These are phyloP conservation scores for Spea multiplicata DNA, from an alignment of 2,113 vertebrate species.

Conservation along the genomic window DNA sequence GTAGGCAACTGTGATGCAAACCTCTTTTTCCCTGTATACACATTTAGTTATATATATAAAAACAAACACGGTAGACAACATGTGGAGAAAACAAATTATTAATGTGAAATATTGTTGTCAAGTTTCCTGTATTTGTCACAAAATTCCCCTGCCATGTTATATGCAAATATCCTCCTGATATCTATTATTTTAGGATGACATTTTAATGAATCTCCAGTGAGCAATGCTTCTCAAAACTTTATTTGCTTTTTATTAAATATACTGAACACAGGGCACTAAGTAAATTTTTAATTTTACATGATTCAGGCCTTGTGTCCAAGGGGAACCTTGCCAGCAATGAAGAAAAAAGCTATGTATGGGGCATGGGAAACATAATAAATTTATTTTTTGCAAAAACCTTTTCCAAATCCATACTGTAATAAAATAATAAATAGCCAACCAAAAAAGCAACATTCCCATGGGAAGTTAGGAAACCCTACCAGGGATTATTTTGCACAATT, in stretches of 20 bases:
- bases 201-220: constrained; percentile 37
- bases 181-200: constrained; percentile 16
- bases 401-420: too few species aligned
- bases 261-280: constrained; percentile 14
- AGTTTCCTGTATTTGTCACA: constrained; percentile 15
- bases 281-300: constrained; percentile 1
- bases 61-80: background rate
- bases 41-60: too few species aligned
- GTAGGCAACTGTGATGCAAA: too few species aligned
- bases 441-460: too few species aligned
- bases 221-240: constrained; percentile 31
- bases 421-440: too few species aligned
- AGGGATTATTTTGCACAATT: too few species aligned
- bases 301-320: background rate
- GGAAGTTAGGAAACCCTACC: too few species aligned
- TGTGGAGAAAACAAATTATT: background rate
- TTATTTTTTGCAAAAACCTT: background rate
- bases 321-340: constrained; percentile 6
- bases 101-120: constrained; percentile 22
- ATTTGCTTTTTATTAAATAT: constrained; percentile 21
- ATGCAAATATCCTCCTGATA: constrained; percentile 22
- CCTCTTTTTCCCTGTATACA: too few species aligned
- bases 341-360: constrained; percentile 1
- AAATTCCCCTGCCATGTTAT: constrained; percentile 4
- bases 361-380: background rate